Evolutionary conservation across 2,888 invertebrate genomes (phyloP).

Genomic region (Charanyca ferruginea): DNA sequence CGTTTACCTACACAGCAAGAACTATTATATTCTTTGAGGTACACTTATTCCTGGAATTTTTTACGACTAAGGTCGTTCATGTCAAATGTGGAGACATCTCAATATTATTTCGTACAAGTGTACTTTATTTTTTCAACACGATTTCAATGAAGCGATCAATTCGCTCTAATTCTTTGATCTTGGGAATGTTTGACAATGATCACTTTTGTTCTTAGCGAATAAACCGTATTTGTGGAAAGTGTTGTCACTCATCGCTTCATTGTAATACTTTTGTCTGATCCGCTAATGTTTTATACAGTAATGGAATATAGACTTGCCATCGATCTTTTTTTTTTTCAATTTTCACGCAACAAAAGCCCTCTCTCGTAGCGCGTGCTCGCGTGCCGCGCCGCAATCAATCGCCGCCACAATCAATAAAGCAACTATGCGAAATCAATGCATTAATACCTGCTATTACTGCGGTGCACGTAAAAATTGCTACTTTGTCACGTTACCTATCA

Average conservation of each 20-base stretch:
- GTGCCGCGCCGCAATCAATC: constrained; percentile 84
- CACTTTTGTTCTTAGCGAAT: constrained; percentile 33
- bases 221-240: constrained; percentile 18
- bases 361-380: constrained; percentile 74
- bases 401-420: constrained; percentile 86
- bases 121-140: constrained; percentile 55
- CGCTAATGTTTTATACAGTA: constrained; percentile 30
- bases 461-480: constrained; percentile 74
- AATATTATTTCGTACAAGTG: constrained; percentile 45
- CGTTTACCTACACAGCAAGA: constrained; percentile 39
- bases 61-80: constrained; percentile 55
- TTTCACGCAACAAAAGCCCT: constrained; percentile 71
- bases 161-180: constrained; percentile 50
- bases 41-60: constrained; percentile 53
- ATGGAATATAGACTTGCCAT: constrained; percentile 51
- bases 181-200: constrained; percentile 42
- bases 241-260: constrained; percentile 27
- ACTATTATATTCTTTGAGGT: constrained; percentile 51
- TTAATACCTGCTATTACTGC: constrained; percentile 76
- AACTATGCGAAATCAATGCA: constrained; percentile 87
- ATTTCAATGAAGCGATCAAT: constrained; percentile 57
- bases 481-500: constrained; percentile 66
- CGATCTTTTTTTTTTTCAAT: constrained; percentile 67
- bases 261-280: constrained; percentile 11
- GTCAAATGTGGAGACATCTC: constrained; percentile 59